A percentile compares a stretch with the other conserved stretches of the same genome.
Conservation (phyloP, 2,113 vertebrate genomes). For the Sceloporus undulatus region DNA sequence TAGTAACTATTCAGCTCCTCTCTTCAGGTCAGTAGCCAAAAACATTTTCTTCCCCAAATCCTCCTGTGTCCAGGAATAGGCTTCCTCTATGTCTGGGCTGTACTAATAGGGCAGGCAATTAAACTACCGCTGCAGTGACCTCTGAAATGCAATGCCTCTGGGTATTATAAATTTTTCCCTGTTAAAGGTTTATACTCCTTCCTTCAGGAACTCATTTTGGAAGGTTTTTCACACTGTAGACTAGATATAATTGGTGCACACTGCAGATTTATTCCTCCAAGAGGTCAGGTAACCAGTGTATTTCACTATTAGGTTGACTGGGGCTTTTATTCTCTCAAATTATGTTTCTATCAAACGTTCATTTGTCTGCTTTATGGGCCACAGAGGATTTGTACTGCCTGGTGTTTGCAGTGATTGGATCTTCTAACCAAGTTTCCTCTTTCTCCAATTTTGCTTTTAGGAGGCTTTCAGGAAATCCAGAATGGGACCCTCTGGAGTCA, state of each 20-base stretch:
- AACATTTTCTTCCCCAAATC: slow-evolving; percentile 11
- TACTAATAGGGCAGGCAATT: slow-evolving; percentile 53
- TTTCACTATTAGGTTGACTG: slow-evolving; percentile 60
- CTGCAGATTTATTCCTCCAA: slow-evolving; percentile 70
- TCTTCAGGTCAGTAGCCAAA: slow-evolving; percentile 11
- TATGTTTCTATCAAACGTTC: slow-evolving; percentile 74
- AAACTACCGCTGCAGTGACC: slow-evolving; percentile 47
- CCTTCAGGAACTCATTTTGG: slow-evolving; percentile 42
- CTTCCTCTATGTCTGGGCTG: slow-evolving; percentile 23
- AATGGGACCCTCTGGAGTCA: neutral
- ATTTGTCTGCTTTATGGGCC: slow-evolving; percentile 69
- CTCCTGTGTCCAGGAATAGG: neutral
- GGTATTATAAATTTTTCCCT: slow-evolving; percentile 32
- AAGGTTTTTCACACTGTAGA: slow-evolving; percentile 42
- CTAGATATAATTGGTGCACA: slow-evolving; percentile 50
- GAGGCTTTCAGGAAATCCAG: neutral
- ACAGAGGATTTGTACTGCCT: slow-evolving; percentile 42
- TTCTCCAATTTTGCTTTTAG: slow-evolving; percentile 39
- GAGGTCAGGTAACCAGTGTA: slow-evolving; percentile 66
- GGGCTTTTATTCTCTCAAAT: slow-evolving; percentile 69
- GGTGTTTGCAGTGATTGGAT: slow-evolving; percentile 36
- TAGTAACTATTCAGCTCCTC: neutral
- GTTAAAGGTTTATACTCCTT: slow-evolving; percentile 60
- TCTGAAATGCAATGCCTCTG: slow-evolving; percentile 39
- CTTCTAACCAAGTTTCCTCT: slow-evolving; percentile 26